Evolutionary conservation across 2,797 vertebrate genomes (phyloP), one percentile per base, ranked within the genome.

Genomic region (Mycteria americana): DNA sequence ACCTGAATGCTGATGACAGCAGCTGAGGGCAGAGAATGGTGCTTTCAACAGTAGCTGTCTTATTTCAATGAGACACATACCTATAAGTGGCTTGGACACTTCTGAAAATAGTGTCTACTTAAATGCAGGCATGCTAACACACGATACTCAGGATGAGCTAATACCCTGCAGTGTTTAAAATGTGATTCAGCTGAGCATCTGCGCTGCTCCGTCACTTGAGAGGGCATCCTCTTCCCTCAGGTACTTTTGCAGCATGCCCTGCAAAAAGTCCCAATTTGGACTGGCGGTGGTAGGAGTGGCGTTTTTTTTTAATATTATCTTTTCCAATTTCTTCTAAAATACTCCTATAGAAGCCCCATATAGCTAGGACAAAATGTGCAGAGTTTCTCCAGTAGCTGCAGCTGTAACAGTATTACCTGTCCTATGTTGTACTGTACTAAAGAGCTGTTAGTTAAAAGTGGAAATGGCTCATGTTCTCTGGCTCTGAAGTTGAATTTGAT

Each of bases 181-280:
- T 13, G 27, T 28, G 37, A 68, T 75, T 78, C 54, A 72, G 15
- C 33, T 68, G 10, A 18, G 46, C 30, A 57, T 43, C 53, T 81
- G 31, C 12, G 5, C 37, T 68, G n/a, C 30, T 92, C 43, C 0
- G 0, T 64, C 41, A 50, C 33, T 65, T 0, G 0, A 57, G 37
- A 65, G 62, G 24, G 8, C 37, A 57, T 64, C 27, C 33, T 85
- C 22, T 51, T 81, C 59, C 76, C n/a, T 27, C 8, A 21, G 13
- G 45, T 37, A 18, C 18, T 69, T 83, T 30, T 62, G 57, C 37
- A 87, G 27, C 7, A 46, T 23, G 17, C 8, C 37, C 37, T 39
- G 37, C 37, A 39, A 39, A 39, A 39, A 39, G 37, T 39, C 37
- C 37, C 37, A 39, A 39, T 39, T 88, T 53, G 25, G 2, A 62